These are phyloP conservation scores for Diloba caeruleocephala DNA, from an alignment of 2,888 invertebrate genomes.

Conservation along the genomic window DNA sequence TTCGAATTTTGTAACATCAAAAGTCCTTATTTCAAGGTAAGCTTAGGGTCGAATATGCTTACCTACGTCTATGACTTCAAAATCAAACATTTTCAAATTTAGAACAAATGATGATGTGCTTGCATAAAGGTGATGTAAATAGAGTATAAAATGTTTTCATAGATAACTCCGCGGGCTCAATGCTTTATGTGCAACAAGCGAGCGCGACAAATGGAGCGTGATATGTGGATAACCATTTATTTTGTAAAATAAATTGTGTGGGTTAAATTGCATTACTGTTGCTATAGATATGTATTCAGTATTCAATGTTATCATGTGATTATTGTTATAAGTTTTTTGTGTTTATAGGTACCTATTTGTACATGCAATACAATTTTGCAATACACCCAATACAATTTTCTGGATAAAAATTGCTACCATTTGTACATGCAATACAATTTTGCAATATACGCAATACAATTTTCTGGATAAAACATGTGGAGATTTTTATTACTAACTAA, in stretches of 20 bases:
- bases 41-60: no score
- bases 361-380: no score
- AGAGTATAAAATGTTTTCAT: constrained; percentile 40
- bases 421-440: no score
- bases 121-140: constrained; percentile 18
- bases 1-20: no score
- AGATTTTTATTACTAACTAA: no score
- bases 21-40: no score
- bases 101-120: constrained; percentile 18
- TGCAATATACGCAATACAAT: no score
- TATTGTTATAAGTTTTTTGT: not conserved
- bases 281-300: constrained; percentile 9
- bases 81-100: constrained; percentile 18
- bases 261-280: constrained; percentile 36
- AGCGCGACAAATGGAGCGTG: constrained; percentile 67
- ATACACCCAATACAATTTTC: no score
- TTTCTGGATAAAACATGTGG: no score
- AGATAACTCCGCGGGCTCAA: constrained; percentile 45
- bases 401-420: no score
- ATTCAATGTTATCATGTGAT: constrained; percentile 7
- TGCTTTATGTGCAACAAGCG: constrained; percentile 56
- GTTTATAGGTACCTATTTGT: no score
- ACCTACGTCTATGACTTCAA: no score
- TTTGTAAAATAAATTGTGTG: constrained; percentile 55
- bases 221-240: constrained; percentile 63